phyloP scores from a whole-genome alignment of 2,797 vertebrate genomes.

The Falco rusticolus region DNA sequence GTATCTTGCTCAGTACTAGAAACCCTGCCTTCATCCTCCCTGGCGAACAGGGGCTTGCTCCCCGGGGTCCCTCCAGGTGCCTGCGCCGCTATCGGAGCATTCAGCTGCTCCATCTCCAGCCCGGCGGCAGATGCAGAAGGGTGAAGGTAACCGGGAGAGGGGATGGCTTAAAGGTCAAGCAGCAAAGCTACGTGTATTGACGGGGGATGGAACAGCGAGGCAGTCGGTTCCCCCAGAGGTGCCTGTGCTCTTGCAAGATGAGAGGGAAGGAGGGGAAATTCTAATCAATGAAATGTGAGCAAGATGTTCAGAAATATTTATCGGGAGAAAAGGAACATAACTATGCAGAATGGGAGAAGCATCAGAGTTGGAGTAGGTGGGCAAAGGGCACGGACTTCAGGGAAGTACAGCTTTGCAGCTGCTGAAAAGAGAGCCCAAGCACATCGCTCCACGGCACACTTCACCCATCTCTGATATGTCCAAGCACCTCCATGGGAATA shows the following conservation, averaged over 20 bases:
- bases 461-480: neutral
- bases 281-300: neutral
- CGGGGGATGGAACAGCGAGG: neutral
- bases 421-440: neutral
- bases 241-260: neutral
- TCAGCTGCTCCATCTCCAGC: neutral
- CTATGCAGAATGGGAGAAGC: neutral
- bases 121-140: rapidly evolving
- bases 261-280: neutral
- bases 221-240: rapidly evolving
- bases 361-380: neutral
- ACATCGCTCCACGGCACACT: neutral
- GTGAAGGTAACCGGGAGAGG: neutral
- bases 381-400: neutral
- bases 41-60: neutral
- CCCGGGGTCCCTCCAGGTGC: neutral
- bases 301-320: neutral
- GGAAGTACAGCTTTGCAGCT: neutral
- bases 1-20: neutral
- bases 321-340: neutral
- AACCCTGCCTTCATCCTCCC: neutral
- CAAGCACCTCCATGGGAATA: neutral
- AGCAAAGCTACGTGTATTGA: neutral
- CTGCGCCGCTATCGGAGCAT: rapidly evolving
- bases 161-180: neutral